Base-by-base conservation (phyloP, 1,140 invertebrate genomes). In the Drosophila lowei region DNA sequence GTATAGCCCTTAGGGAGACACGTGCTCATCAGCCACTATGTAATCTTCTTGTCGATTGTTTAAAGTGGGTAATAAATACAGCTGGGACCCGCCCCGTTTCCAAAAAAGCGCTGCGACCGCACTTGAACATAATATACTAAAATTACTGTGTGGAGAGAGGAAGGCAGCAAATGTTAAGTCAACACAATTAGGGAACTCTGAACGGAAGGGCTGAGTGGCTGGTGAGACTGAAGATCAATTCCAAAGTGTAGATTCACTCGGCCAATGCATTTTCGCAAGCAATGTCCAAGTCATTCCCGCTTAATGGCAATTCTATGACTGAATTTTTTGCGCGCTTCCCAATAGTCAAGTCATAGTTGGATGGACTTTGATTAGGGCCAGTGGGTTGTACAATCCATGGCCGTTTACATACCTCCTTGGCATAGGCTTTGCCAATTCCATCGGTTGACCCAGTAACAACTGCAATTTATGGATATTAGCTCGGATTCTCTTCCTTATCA, bases 361-460 rank as follows among this genome's bases (percentile, higher is more conserved):
- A 21, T 41, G 52, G 16, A 71, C 59, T 77, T 47, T 63, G 42
- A 8, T 30, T 43, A 38, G 34, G 52, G 47, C n/a, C 46, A 62
- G 5, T 44, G 41, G 41, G 30, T 55, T 38, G 48, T 52, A 44
- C 47, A 16, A 44, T 23, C 15, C 30, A 6, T 21, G 43, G n/a
- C 1, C 2, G 15, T 25, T 21, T 74, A 91, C 91, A 92, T 92
- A 95, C 94, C 78, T 95, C 94, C 90, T 95, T 94, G 2, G 96
- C 96, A 90, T 96, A 98, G 2, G 96, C 96, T 92, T 96, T 97
- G n/a, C 97, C 97, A 79, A 98, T 95, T 7, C 97, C 97, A 93
- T 98, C 97, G 5, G 97, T 98, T 1, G 96, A 94, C 28, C 97
- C 97, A 30, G 97, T 98, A 0, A 98, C 92, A 61, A 98, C 96